Base-by-base conservation (phyloP, 2,797 vertebrate genomes). In the Pipistrellus kuhlii region DNA sequence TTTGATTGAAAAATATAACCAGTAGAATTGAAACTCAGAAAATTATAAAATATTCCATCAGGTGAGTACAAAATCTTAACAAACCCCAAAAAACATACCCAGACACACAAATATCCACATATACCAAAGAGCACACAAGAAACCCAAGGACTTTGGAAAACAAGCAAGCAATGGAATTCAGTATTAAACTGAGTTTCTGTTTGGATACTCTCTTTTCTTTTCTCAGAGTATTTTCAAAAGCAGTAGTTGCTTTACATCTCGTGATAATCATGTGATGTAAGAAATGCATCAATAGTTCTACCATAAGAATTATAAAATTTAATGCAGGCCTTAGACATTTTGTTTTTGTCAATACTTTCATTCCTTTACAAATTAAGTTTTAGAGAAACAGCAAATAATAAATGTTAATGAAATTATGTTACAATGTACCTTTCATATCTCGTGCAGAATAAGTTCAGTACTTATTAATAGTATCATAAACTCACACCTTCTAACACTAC, bases 341-440 rank as follows among this genome's bases (percentile, higher is more conserved):
- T 32, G 73, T 51, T 32, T 53, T 76, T 53, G 73, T 53, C 30
- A 32, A 76, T 57, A 78, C 5, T 93, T 69, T 46, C 18, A 9
- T 21, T 55, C 8, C 6, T 75, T 51, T 68, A 68, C 23, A 57
- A 32, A 69, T n/a, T 71, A 48, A 27, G 68, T 77, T 48, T 21
- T 27, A 59, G 3, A 77, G 12, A 69, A 85, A 71, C 1, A 82
- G 62, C 44, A 76, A 46, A 21, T 25, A 25, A 32, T 59, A 51
- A 41, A 75, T 80, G 25, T 13, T 23, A 83, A 71, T 84, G 18
- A 51, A 88, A 82, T 92, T 69, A 66, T 46, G 86, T 68, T 46
- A 81, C 17, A 75, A 3, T 35, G 1, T 41, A 25, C 32, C 4
- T 55, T 55, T 71, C 6, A 48, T 44, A 77, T 44, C 55, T 82